These are phyloP conservation scores for Drosophila trichaetosa DNA, from an alignment of 2,888 invertebrate species.

Conservation along the genomic window DNA sequence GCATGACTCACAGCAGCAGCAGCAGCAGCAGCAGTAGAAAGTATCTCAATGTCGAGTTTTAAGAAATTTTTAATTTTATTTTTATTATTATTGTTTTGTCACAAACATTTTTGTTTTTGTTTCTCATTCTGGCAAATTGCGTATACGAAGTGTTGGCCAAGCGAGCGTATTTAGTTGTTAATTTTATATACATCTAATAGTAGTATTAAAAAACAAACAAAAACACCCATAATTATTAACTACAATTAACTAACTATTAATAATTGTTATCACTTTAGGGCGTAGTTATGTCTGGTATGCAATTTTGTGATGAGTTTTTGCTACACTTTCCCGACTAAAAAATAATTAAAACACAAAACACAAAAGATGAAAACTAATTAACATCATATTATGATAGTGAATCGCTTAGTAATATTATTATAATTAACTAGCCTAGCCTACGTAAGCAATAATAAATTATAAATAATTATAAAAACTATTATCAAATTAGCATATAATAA, in stretches of 20 bases:
- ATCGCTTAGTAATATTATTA: slow-evolving; percentile 64
- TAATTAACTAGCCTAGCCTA: slow-evolving; percentile 66
- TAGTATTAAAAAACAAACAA: slow-evolving; percentile 14
- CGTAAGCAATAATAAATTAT: slow-evolving; percentile 77
- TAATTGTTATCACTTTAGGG: slow-evolving; percentile 72
- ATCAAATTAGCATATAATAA: slow-evolving; percentile 59
- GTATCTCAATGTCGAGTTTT: slow-evolving; percentile 51
- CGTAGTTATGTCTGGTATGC: slow-evolving; percentile 67
- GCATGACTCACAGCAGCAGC: slow-evolving; percentile 64
- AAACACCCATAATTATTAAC: slow-evolving; percentile 28
- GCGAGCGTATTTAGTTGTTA: slow-evolving; percentile 43
- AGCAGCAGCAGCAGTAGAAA: slow-evolving; percentile 29
- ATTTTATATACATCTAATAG: slow-evolving; percentile 42
- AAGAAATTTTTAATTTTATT: slow-evolving; percentile 30
- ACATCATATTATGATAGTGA: slow-evolving; percentile 44
- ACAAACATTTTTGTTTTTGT: slow-evolving; percentile 25
- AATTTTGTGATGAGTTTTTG: slow-evolving; percentile 72
- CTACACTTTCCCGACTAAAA: slow-evolving; percentile 41
- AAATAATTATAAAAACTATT: slow-evolving; percentile 59
- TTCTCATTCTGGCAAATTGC: slow-evolving; percentile 32
- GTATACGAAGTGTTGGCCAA: slow-evolving; percentile 49
- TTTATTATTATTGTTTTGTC: slow-evolving; percentile 24
- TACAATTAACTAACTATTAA: slow-evolving; percentile 60
- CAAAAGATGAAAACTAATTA: slow-evolving; percentile 31
- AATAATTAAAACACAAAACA: neutral